Evolutionary conservation across 2,797 vertebrate genomes (phyloP).

Genomic region (Ataeniobius toweri): DNA sequence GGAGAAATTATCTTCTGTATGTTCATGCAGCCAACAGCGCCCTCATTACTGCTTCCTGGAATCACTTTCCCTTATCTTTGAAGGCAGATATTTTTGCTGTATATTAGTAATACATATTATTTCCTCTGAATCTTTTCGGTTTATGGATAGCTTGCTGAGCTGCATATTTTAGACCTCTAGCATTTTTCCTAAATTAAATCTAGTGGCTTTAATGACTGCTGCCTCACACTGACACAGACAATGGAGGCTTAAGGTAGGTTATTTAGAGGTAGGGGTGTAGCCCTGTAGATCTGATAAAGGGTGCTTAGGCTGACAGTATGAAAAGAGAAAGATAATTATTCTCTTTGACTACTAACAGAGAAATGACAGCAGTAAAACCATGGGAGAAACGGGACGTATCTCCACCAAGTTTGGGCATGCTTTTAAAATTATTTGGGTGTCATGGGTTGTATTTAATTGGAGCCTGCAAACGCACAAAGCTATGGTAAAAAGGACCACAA

Average conservation of each 20-base stretch:
- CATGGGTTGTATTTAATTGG: slow-evolving; percentile 38
- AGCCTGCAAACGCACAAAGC: slow-evolving; percentile 7
- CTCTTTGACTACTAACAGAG: slow-evolving; percentile 12
- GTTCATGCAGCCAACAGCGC: slow-evolving; percentile 62
- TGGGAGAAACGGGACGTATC: background rate
- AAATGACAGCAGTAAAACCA: slow-evolving; percentile 9
- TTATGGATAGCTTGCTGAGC: slow-evolving; percentile 31
- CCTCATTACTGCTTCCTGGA: slow-evolving; percentile 66
- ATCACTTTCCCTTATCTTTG: slow-evolving; percentile 54
- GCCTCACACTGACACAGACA: background rate
- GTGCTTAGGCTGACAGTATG: slow-evolving; percentile 7
- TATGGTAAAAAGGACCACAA: slow-evolving; percentile 17
- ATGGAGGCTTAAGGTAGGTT: slow-evolving; percentile 18
- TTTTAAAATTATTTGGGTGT: slow-evolving; percentile 31
- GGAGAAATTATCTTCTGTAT: slow-evolving; percentile 71
- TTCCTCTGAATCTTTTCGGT: slow-evolving; percentile 53
- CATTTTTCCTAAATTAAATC: slow-evolving; percentile 38
- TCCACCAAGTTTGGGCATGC: background rate
- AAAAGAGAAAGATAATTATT: slow-evolving; percentile 18
- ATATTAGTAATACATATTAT: slow-evolving; percentile 70
- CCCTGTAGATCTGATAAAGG: slow-evolving; percentile 27
- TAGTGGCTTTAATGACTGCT: slow-evolving; percentile 16
- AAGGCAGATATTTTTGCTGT: slow-evolving; percentile 60
- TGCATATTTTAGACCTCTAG: slow-evolving; percentile 36
- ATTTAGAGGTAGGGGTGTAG: slow-evolving; percentile 35